Conservation (phyloP, 2,797 vertebrate species). For the Sebastes matsubarae region DNA sequence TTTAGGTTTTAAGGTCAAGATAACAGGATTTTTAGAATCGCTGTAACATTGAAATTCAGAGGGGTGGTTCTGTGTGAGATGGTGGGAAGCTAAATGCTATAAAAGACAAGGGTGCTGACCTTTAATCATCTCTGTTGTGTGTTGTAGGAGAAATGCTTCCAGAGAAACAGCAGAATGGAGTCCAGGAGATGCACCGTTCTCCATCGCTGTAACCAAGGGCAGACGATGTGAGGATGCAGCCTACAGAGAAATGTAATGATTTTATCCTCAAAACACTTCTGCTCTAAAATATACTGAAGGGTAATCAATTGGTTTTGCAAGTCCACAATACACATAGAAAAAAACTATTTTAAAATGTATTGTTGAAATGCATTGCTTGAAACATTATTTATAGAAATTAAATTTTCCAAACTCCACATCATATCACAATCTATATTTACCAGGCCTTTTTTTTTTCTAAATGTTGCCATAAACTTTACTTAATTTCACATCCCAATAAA, state of each 20-base stretch:
- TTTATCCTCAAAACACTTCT: background rate
- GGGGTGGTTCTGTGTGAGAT: background rate
- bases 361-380: background rate
- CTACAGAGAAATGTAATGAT: background rate
- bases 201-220: slow-evolving; percentile 12
- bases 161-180: slow-evolving; percentile 8
- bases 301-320: background rate
- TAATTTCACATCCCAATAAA: background rate
- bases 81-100: slow-evolving; percentile 11
- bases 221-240: background rate
- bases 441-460: background rate
- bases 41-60: background rate
- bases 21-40: background rate
- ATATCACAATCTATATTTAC: background rate
- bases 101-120: slow-evolving; percentile 28
- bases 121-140: slow-evolving; percentile 28
- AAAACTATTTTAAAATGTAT: background rate
- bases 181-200: slow-evolving; percentile 3
- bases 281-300: background rate
- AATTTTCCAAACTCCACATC: background rate
- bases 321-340: background rate
- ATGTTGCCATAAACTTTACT: background rate
- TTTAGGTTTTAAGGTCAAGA: slow-evolving; percentile 1
- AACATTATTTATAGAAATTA: background rate
- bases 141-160: slow-evolving; percentile 21